Base-by-base conservation (phyloP, 2,113 vertebrate genomes). In the Sorex araneus region DNA sequence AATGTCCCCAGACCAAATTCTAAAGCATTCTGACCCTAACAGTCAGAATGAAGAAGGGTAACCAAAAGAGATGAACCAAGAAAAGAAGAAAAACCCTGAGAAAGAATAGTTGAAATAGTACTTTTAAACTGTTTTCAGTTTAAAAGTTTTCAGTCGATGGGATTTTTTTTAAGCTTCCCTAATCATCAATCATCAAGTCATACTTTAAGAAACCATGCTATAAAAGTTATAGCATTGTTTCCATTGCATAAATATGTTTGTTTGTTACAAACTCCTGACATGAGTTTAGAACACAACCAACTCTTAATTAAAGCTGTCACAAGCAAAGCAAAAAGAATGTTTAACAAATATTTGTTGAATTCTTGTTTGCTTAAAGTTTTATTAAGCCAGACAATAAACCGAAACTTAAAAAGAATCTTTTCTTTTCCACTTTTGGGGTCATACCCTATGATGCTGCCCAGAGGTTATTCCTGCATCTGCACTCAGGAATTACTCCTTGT, bases 321-420 rank as follows among this genome's bases (percentile, higher is more conserved):
- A 75, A 79, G 88, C 47, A 92, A 84, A 67, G 71, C 15, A 69
- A 93, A 84, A 78, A 50, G 25, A 73, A 91, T 91, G 63, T 76
- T 83, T 87, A 80, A 60, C 25, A 73, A 89, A 66, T 36, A 84
- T 75, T 84, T 93, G 19, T 76, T 84, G 32, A 71, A 84, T 80
- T 92, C 63, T 91, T 76, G 50, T 67, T 16, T 50, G 9, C 13
- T 50, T 50, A 50, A 50, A 50, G 13, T 50, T 50, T 50, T 50
- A 50, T 50, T 50, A 50, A 12, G 47, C 47, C 47, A 50, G 47
- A 50, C 2, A 50, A 50, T 6, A 13, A 50, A 50, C 47, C 47
- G 10, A 50, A 50, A 50, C 47, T 50, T 12, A 50, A 50, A 50
- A 25, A 80, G 32, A 84, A 40, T 64, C 75, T 84, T 40, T 40